Base-by-base conservation (phyloP, 2,797 vertebrate genomes). In the Pipistrellus nathusii region DNA sequence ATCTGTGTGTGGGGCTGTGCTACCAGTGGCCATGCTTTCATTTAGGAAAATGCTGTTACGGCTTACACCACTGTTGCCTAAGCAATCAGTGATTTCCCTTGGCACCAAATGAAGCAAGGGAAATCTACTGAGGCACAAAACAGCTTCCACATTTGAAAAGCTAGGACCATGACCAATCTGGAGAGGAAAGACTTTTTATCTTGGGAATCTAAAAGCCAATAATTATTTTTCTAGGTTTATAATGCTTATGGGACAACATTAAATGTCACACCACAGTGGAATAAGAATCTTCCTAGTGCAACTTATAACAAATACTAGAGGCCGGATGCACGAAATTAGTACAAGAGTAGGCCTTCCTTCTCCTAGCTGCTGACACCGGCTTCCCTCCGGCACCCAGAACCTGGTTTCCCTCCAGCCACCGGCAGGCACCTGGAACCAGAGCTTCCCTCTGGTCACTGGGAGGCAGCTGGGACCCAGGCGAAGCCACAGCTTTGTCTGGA, bases 171-270 rank as follows among this genome's bases (percentile, higher is more conserved):
- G 23, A 82, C n/a, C 15, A 62, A 76, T 30, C 14, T 82, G 44
- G 51, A 68, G 38, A 80, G 25, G 84, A 92, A 66, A 8, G 86
- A 27, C 27, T 84, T 88, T 92, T 92, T 73, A 81, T 48, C 46
- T 81, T 57, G 38, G 85, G 64, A 38, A 44, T 80, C 12, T 48
- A 71, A 64, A 88, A 85, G 38, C 2, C 38, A 68, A 21, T 41
- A 25, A 59, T 69, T 12, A 57, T 78, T 88, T 66, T 75, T 68
- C 25, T 68, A 92, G 38, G 15, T 85, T 81, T 69, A 81, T 69
- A 51, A 94, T 80, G 30, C 57, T 7, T 77, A 71, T 89, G 73
- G 15, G 41, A 66, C 41, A 71, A 62, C 8, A 86, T 27, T 68
- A 53, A 48, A 89, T 27, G 38, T 27, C 38, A 76, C 30, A 69